Evolutionary conservation across 2,113 vertebrate genomes (phyloP), one percentile per base, ranked within the genome.

Genomic region (Xiphias gladius): DNA sequence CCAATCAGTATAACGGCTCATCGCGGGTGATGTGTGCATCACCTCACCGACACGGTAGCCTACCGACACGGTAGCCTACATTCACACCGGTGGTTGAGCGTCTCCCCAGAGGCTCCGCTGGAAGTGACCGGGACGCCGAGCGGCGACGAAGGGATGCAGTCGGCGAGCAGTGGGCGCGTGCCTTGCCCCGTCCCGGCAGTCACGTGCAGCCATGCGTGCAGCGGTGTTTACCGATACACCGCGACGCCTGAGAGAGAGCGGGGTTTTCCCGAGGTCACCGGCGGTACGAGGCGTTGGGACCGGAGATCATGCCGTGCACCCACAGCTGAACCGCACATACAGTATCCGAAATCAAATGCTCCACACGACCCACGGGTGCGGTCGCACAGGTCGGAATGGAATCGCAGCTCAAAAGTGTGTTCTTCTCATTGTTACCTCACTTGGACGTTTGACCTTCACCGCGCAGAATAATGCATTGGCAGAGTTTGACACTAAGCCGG

Each of bases 171-270:
- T 14, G 43, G 46, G 84, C 86, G 76, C 88, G 75, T 65, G 88
- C 72, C 14, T 48, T 52, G 46, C 37, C 57, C 77, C 30, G 66
- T 88, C 84, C 70, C 26, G 52, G 67, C 22, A n/a, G 76, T 86
- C 86, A 92, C 85, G 86, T 89, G 84, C 76, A 80, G 65, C 32
- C 68, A 39, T 50, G 73, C 82, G 82, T 79, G 83, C 87, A 55
- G 72, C 54, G 2, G 52, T 24, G n/a, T 73, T 63, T 61, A 83
- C 73, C 84, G 66, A 68, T 63, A 59, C 48, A 30, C 4, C 7
- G 32, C 61, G 79, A 70, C 66, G 68, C 71, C 39, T n/a, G 69
- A 69, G 39, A 46, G 22, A 2, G 41, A 39, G 11, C 7, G 8
- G 5, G 12, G 41, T 43, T 43, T 43, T 43, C n/a, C n/a, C n/a